Conservation (phyloP, 2,888 invertebrate species). For the Aproaerema taeniolella region DNA sequence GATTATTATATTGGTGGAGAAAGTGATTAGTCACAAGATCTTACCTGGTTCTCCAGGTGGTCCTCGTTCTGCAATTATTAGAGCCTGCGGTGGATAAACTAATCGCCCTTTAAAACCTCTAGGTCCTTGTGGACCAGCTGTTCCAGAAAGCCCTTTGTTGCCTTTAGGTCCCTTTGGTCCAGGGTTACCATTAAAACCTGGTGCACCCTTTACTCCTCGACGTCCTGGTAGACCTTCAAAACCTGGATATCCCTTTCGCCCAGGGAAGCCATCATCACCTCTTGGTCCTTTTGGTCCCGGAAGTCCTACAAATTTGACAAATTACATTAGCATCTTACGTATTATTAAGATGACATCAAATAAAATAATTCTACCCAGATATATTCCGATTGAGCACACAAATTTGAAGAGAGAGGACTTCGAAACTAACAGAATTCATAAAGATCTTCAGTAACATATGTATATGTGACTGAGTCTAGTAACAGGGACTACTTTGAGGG, state of each 20-base stretch:
- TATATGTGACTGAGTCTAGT: too few species aligned
- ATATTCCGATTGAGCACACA: too few species aligned
- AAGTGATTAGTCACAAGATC: too few species aligned
- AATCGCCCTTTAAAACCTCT: constrained; percentile 66
- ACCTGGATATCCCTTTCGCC: constrained; percentile 47
- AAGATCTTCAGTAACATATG: too few species aligned
- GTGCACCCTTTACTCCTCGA: constrained; percentile 39
- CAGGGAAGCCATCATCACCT: constrained; percentile 52
- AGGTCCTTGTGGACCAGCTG: constrained; percentile 70
- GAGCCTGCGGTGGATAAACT: constrained; percentile 33
- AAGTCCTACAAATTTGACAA: constrained; percentile 40
- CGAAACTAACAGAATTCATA: too few species aligned
- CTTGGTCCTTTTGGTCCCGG: constrained; percentile 49
- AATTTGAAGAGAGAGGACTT: too few species aligned
- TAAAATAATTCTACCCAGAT: too few species aligned
- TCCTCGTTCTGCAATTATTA: constrained; percentile 65
- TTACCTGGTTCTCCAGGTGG: constrained; percentile 77
- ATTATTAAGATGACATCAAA: too few species aligned
- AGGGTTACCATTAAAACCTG: constrained; percentile 63
- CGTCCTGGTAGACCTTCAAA: constrained; percentile 44
- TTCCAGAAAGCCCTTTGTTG: constrained; percentile 51
- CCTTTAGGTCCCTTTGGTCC: constrained; percentile 72
- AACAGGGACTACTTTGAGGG: too few species aligned
- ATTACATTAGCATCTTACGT: too few species aligned
- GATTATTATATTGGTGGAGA: too few species aligned